Evolutionary conservation across 2,113 vertebrate genomes (phyloP).

Genomic region (Cephalopterus ornatus): DNA sequence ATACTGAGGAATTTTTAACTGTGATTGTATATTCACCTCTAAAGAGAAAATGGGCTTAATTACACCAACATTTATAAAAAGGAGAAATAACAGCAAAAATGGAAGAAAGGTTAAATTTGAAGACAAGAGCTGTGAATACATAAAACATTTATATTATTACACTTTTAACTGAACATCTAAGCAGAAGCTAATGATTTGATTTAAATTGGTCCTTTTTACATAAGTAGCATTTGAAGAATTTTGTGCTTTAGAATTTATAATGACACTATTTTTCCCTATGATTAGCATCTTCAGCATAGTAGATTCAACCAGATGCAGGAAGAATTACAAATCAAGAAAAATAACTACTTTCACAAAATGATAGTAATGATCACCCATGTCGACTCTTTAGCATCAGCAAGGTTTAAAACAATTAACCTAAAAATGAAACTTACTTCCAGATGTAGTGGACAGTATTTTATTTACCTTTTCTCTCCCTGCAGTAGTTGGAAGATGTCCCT

Average conservation of each 20-base stretch:
- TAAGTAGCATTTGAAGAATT: constrained; percentile 17
- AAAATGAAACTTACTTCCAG: background rate
- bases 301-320: background rate
- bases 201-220: constrained; percentile 15
- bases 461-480: background rate
- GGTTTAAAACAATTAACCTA: background rate
- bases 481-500: background rate
- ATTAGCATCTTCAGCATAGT: background rate
- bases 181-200: constrained; percentile 8
- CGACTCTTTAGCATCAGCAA: background rate
- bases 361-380: background rate
- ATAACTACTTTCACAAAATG: background rate
- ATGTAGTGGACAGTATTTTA: background rate
- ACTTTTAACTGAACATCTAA: constrained; percentile 30
- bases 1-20: background rate
- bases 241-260: background rate
- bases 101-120: constrained; percentile 25
- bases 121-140: background rate
- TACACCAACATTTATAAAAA: constrained; percentile 34
- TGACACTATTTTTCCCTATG: background rate
- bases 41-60: constrained; percentile 30
- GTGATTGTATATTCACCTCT: constrained; percentile 22
- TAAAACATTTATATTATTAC: background rate
- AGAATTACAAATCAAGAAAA: constrained; percentile 39
- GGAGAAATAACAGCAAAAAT: background rate